Conservation (phyloP, 2,113 vertebrate genomes). For the Protobothrops mucrosquamatus region DNA sequence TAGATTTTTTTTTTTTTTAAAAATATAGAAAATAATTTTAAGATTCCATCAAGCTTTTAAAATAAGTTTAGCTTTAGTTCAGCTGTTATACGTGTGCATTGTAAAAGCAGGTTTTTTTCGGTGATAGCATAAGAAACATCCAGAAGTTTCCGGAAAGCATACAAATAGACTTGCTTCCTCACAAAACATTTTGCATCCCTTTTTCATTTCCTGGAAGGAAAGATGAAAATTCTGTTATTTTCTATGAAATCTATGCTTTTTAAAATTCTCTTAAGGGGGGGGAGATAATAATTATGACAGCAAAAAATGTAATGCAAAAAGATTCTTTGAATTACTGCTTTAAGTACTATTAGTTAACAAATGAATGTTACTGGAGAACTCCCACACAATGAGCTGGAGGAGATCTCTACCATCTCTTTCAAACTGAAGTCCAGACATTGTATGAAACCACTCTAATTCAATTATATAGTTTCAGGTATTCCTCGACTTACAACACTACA, state of each 20-base stretch:
- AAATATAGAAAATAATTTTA: not conserved
- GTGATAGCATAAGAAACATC: slow-evolving; percentile 43
- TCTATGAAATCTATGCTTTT: slow-evolving; percentile 41
- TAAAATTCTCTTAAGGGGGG: slow-evolving; percentile 32
- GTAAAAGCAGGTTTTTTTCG: slow-evolving; percentile 41
- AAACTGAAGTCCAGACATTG: slow-evolving; percentile 25
- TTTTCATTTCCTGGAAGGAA: not conserved
- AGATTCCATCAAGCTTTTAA: slow-evolving; percentile 8
- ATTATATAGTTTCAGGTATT: slow-evolving; percentile 28
- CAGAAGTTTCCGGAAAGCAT: slow-evolving; percentile 46
- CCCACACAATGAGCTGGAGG: slow-evolving; percentile 6
- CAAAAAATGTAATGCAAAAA: slow-evolving; percentile 57
- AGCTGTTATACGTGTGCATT: slow-evolving; percentile 47
- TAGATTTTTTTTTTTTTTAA: not conserved
- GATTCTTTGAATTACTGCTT: slow-evolving; percentile 57
- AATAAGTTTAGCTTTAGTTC: slow-evolving; percentile 34
- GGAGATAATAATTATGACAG: slow-evolving; percentile 43
- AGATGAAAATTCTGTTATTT: slow-evolving; percentile 43
- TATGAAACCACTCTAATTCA: slow-evolving; percentile 18
- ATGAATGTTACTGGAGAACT: slow-evolving; percentile 53
- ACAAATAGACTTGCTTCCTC: slow-evolving; percentile 40
- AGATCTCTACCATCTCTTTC: slow-evolving; percentile 42
- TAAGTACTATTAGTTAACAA: slow-evolving; percentile 20
- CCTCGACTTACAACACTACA: not conserved
- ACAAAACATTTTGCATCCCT: slow-evolving; percentile 20